These are phyloP conservation scores for Meghimatium bilineatum DNA, from an alignment of 2,888 invertebrate genomes.

Conservation along the genomic window DNA sequence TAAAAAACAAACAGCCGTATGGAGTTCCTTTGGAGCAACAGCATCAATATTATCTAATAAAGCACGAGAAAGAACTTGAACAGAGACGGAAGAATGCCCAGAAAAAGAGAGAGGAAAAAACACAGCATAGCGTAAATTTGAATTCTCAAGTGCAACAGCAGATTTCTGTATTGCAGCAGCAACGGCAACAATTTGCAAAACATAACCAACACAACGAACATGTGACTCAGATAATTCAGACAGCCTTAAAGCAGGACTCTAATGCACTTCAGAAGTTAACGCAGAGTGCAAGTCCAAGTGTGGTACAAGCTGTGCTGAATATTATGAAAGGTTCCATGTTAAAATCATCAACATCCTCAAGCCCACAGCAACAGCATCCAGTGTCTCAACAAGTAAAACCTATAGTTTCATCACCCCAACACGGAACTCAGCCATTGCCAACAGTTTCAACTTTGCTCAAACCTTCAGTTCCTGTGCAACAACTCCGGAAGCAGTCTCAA, in stretches of 20 bases:
- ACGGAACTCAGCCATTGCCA: constrained; percentile 30
- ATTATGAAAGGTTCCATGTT: constrained; percentile 29
- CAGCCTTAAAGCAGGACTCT: constrained; percentile 26
- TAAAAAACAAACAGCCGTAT: constrained; percentile 33
- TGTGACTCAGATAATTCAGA: constrained; percentile 40
- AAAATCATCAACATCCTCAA: not conserved
- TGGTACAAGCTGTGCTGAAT: constrained; percentile 34
- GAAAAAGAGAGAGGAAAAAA: constrained; percentile 30
- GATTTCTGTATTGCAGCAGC: not conserved
- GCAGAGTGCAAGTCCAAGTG: constrained; percentile 22
- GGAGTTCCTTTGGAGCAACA: constrained; percentile 40
- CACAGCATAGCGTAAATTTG: constrained; percentile 8
- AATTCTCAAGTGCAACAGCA: constrained; percentile 21
- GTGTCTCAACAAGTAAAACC: not conserved
- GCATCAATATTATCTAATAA: constrained; percentile 39
- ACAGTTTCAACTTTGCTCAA: constrained; percentile 44
- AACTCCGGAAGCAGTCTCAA: not conserved
- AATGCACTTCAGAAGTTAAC: constrained; percentile 13
- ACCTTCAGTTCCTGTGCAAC: constrained; percentile 19
- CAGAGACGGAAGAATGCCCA: constrained; percentile 39
- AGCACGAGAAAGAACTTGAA: constrained; percentile 34
- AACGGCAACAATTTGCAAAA: not conserved
- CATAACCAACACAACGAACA: constrained; percentile 23
- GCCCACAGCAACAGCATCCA: not conserved
- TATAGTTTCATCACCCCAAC: not conserved